Percentiles rank a stretch among this genome's conserved stretches.
phyloP scores from a whole-genome alignment of 1,140 invertebrate genomes.

The Pissodes strobi region DNA sequence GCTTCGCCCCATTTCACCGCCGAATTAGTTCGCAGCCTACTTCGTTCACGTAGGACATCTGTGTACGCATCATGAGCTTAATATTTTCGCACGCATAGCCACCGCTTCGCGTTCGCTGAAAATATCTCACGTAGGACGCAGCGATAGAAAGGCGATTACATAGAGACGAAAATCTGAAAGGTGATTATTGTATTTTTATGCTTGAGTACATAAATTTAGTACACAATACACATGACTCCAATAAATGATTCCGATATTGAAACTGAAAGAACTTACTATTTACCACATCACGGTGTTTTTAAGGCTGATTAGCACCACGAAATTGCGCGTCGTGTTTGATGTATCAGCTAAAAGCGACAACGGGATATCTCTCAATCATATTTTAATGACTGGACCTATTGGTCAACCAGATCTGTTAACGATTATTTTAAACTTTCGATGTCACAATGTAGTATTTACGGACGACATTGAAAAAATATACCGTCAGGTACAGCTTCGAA shows the following conservation, averaged over 20 bases:
- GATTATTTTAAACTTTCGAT: background rate
- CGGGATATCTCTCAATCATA: background rate
- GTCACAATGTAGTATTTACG: background rate
- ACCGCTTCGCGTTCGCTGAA: too few relatives aligned
- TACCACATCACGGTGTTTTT: constrained; percentile 16
- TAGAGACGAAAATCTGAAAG: constrained; percentile 11
- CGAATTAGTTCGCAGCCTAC: too few relatives aligned
- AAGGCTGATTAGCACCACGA: constrained; percentile 4
- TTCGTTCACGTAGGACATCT: too few relatives aligned
- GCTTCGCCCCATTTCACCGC: too few relatives aligned
- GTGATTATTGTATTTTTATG: constrained; percentile 19
- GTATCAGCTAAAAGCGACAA: constrained; percentile 36
- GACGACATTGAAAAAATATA: background rate
- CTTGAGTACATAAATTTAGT: constrained; percentile 24
- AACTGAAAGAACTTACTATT: background rate
- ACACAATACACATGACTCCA: constrained; percentile 18
- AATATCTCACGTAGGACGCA: too few relatives aligned
- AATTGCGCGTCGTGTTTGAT: constrained; percentile 46
- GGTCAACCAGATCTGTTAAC: background rate
- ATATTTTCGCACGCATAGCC: too few relatives aligned
- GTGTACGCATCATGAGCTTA: too few relatives aligned
- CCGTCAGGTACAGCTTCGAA: background rate
- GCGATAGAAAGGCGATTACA: constrained; percentile 21
- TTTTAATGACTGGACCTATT: background rate
- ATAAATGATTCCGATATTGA: background rate